Conservation (phyloP, 2,113 vertebrate genomes). For the Pseudorhombus dupliciocellatus region DNA sequence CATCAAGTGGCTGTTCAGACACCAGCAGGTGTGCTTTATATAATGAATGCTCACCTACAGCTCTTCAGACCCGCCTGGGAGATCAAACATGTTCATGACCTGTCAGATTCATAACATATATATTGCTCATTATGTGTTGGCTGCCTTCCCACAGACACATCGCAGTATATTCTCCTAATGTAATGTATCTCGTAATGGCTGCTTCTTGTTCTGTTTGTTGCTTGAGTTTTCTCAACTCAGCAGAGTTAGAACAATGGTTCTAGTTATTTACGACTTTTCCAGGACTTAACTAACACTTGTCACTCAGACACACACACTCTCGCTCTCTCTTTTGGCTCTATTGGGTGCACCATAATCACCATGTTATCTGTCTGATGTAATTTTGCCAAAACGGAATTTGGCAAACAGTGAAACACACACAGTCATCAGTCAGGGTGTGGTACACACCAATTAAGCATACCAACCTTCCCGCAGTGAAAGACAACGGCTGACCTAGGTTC, state of each 20-base stretch:
- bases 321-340: not conserved
- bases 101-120: not conserved
- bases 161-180: no score
- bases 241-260: not conserved
- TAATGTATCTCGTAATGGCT: not conserved
- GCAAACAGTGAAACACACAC: constrained; percentile 9
- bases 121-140: not conserved
- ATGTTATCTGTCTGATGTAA: not conserved
- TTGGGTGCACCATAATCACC: constrained; percentile 13
- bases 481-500: not conserved
- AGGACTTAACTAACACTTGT: no score
- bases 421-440: constrained; percentile 43
- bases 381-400: constrained; percentile 1
- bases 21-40: no score
- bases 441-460: not conserved
- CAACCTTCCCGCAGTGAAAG: not conserved
- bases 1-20: not conserved
- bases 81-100: not conserved
- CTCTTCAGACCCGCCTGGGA: not conserved
- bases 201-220: no score
- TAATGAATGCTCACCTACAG: not conserved
- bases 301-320: not conserved
- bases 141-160: not conserved
- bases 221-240: not conserved
- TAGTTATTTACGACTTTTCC: no score